Evolutionary conservation across 2,113 vertebrate genomes (phyloP).

Genomic region (Brachyhypopomus occidentalis): DNA sequence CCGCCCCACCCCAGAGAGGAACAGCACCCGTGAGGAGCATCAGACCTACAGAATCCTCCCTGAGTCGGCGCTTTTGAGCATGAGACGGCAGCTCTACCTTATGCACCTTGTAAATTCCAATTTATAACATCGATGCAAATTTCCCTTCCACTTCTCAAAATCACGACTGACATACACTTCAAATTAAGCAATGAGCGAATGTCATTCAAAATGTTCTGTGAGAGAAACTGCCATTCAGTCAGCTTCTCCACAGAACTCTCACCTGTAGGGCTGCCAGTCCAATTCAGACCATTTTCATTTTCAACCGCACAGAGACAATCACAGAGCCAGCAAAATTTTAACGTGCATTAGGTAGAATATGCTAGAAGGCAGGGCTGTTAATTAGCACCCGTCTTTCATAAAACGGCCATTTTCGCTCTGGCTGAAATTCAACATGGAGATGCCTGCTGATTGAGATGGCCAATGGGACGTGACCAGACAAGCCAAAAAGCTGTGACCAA

Average conservation of each 20-base stretch:
- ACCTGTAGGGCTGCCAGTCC: constrained; percentile 39
- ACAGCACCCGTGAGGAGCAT: constrained; percentile 31
- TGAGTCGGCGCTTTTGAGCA: too few species aligned
- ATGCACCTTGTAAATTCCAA: neutral
- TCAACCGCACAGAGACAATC: constrained; percentile 63
- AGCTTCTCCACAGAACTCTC: constrained; percentile 15
- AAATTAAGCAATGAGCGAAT: constrained; percentile 20
- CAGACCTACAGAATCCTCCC: too few species aligned
- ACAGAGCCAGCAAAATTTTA: constrained; percentile 61
- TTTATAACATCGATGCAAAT: too few species aligned
- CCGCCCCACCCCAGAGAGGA: neutral
- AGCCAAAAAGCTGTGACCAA: constrained; percentile 46
- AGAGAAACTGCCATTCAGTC: constrained; percentile 31
- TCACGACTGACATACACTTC: constrained; percentile 3
- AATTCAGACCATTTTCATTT: constrained; percentile 64
- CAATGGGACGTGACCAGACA: constrained; percentile 3
- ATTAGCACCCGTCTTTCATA: constrained; percentile 51
- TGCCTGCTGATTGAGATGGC: constrained; percentile 31
- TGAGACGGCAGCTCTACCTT: neutral
- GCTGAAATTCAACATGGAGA: constrained; percentile 56
- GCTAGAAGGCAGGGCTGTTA: constrained; percentile 57
- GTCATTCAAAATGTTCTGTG: constrained; percentile 16
- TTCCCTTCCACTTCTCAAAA: neutral
- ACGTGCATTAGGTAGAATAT: constrained; percentile 62
- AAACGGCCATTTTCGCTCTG: constrained; percentile 61